These are phyloP conservation scores for Mya arenaria DNA, from an alignment of 1,140 invertebrate species.

Conservation along the genomic window DNA sequence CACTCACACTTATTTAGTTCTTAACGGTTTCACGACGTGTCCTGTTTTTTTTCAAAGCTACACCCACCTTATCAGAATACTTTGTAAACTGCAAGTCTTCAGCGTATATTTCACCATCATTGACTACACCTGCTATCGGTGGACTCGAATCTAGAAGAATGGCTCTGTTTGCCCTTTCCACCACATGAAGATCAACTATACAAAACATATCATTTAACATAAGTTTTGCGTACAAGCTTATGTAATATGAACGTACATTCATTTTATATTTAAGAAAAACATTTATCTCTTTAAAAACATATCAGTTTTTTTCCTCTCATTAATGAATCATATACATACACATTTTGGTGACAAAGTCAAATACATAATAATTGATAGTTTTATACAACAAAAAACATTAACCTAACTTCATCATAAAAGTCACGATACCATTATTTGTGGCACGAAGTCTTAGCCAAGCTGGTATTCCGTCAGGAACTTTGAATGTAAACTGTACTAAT, in stretches of 20 bases:
- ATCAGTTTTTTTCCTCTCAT: not conserved
- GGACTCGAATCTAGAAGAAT: conserved; percentile 46
- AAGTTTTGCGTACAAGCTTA: not conserved
- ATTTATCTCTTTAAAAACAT: not conserved
- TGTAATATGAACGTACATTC: not conserved
- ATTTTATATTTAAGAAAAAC: not conserved
- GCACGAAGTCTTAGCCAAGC: conserved; percentile 44
- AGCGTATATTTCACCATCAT: conserved; percentile 12
- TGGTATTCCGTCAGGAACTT: conserved; percentile 50
- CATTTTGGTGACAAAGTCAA: not conserved
- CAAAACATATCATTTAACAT: not conserved
- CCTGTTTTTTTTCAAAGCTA: not conserved
- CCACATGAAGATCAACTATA: conserved; percentile 38
- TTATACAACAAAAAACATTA: not conserved
- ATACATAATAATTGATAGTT: not conserved
- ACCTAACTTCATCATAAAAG: not conserved
- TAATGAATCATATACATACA: not conserved
- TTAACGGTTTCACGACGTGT: not conserved
- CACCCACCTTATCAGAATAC: conserved; percentile 28
- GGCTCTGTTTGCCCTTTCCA: conserved; percentile 32
- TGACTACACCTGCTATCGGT: conserved; percentile 18
- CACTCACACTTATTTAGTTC: not conserved
- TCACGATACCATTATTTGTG: conserved; percentile 46
- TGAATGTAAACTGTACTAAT: conserved; percentile 3
- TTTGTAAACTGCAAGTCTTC: conserved; percentile 42